A percentile compares a stretch with the other conserved stretches of the same genome.
Evolutionary conservation across 1,140 invertebrate genomes (phyloP).

Genomic region (Papilio helenus): DNA sequence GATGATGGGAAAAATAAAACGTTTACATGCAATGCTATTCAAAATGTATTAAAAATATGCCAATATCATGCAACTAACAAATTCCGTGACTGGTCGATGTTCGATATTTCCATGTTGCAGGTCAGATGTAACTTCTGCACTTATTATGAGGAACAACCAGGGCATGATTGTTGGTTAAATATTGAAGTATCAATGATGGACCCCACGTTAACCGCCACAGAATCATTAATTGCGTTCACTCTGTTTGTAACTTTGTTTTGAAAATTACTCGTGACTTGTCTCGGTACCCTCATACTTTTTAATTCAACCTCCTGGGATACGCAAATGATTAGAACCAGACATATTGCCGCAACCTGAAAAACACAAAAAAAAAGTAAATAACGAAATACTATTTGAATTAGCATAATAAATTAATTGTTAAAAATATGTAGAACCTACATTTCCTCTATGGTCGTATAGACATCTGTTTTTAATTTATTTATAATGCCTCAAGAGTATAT

Average conservation of each 20-base stretch:
- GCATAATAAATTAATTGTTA: no score
- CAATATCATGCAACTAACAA: no score
- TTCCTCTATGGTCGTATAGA: no score
- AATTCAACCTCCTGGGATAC: not conserved
- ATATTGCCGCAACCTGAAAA: not conserved
- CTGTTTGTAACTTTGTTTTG: not conserved
- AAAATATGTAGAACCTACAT: no score
- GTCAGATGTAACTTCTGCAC: not conserved
- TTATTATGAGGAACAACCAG: not conserved
- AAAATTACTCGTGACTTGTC: not conserved
- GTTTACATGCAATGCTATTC: no score
- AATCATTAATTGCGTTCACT: not conserved
- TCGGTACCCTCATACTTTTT: not conserved
- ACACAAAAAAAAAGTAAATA: not conserved
- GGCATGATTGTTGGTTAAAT: not conserved
- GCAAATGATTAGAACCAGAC: not conserved
- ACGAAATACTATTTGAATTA: no score
- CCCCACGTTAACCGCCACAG: not conserved
- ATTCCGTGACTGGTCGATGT: no score
- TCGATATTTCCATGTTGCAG: no score
- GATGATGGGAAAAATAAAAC: no score
- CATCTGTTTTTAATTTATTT: no score
- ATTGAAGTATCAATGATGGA: not conserved
- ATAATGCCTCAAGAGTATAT: no score
- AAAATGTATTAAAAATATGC: no score